These are phyloP conservation scores for Gymnothorax reevesii DNA, from an alignment of 2,797 vertebrate genomes.

Conservation along the genomic window DNA sequence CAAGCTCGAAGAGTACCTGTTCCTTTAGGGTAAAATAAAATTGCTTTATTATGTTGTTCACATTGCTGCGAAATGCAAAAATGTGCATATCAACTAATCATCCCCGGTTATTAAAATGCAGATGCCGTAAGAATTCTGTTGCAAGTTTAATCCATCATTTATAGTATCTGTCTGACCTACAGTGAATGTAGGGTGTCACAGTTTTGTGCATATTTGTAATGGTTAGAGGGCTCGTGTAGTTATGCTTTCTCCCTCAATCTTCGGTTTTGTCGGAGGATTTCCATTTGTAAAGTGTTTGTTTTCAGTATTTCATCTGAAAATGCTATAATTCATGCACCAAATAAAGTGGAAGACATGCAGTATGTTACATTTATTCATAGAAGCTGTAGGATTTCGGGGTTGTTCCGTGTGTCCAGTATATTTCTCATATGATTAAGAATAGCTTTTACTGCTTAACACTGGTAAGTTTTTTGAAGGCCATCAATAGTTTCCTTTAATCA, in stretches of 20 bases:
- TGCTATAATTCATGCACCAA: slow-evolving; percentile 48
- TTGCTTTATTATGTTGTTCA: neutral
- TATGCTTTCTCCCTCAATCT: neutral
- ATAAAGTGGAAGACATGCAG: slow-evolving; percentile 4
- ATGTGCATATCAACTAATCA: neutral
- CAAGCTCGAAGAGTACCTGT: too few relatives aligned
- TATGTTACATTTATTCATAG: slow-evolving; percentile 43
- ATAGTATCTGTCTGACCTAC: neutral
- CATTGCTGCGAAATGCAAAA: neutral
- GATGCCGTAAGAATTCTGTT: neutral
- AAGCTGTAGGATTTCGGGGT: too few relatives aligned
- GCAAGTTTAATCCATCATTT: neutral
- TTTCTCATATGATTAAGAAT: too few relatives aligned
- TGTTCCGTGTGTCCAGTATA: too few relatives aligned
- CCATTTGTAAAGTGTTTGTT: slow-evolving; percentile 40
- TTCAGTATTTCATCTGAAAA: slow-evolving; percentile 44
- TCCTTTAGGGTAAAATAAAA: neutral
- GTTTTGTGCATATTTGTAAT: neutral
- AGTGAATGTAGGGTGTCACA: neutral
- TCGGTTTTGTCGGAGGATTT: slow-evolving; percentile 36
- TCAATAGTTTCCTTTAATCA: too few relatives aligned
- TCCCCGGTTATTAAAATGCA: neutral
- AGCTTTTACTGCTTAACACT: too few relatives aligned
- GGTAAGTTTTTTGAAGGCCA: too few relatives aligned
- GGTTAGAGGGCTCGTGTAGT: neutral